phyloP scores from a whole-genome alignment of 2,888 invertebrate genomes.

The Apamea monoglypha region DNA sequence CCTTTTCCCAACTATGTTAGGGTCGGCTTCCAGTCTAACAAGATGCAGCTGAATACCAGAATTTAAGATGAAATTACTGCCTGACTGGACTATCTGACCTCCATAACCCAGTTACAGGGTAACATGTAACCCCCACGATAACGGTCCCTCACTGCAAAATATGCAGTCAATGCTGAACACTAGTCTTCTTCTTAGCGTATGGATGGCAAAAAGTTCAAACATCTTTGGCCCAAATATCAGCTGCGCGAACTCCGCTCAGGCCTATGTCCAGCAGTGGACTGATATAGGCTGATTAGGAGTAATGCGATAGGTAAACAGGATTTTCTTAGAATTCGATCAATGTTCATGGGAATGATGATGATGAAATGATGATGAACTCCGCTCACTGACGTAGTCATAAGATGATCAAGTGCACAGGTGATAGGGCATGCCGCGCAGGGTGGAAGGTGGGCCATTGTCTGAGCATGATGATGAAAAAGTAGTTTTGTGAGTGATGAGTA shows the following conservation, averaged over 20 bases:
- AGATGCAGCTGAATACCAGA: not conserved
- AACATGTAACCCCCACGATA: not conserved
- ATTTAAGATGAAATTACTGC: not conserved
- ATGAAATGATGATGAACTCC: too few relatives aligned
- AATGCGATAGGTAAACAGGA: too few relatives aligned
- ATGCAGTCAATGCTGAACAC: not conserved
- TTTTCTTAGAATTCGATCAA: too few relatives aligned
- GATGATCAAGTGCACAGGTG: not conserved
- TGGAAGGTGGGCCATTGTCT: too few relatives aligned
- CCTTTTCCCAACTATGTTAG: not conserved
- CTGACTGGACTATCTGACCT: not conserved
- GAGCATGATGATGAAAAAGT: too few relatives aligned
- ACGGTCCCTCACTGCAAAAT: not conserved
- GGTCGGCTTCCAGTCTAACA: not conserved
- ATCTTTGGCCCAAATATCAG: not conserved
- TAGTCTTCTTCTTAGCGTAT: not conserved
- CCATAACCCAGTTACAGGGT: not conserved
- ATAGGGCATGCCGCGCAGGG: too few relatives aligned
- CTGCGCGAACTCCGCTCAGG: too few relatives aligned
- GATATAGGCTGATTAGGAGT: too few relatives aligned
- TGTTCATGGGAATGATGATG: too few relatives aligned
- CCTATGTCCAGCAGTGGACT: too few relatives aligned
- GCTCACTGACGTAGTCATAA: not conserved
- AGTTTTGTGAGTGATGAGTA: too few relatives aligned
- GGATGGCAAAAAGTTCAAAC: too few relatives aligned